Conservation (phyloP, 2,888 invertebrate genomes). For the Aphrophora alni region DNA sequence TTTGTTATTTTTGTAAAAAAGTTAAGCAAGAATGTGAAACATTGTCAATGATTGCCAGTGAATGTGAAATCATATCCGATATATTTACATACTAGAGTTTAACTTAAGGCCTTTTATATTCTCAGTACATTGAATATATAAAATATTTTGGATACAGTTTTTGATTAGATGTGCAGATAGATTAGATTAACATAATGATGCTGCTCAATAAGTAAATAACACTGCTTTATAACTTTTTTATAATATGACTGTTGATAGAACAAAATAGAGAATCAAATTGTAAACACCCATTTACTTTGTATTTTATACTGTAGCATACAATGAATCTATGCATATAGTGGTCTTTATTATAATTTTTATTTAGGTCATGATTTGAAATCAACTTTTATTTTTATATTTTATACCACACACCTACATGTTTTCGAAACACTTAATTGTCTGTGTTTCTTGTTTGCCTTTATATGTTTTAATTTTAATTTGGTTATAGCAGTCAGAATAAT, state of each 20-base stretch:
- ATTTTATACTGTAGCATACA: not conserved
- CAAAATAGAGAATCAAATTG: not conserved
- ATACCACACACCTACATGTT: no score
- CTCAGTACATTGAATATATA: not conserved
- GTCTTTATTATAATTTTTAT: no score
- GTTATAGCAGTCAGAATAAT: no score
- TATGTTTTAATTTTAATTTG: no score
- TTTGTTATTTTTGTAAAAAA: not conserved
- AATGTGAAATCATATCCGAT: not conserved
- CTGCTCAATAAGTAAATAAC: constrained; percentile 1
- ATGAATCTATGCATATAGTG: not conserved
- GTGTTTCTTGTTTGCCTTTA: no score
- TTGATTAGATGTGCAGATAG: not conserved
- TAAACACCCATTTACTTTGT: not conserved
- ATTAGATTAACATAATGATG: not conserved
- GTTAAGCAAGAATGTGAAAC: not conserved
- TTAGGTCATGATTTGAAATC: no score
- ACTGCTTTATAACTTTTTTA: not conserved
- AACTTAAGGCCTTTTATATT: not conserved
- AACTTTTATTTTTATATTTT: no score
- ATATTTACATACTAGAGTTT: not conserved
- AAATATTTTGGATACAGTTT: not conserved
- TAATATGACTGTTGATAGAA: not conserved
- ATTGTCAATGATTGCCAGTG: not conserved
- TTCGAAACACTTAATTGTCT: no score